Evolutionary conservation across 2,113 vertebrate genomes (phyloP), one percentile per base, ranked within the genome.

Genomic region (Sceloporus undulatus): DNA sequence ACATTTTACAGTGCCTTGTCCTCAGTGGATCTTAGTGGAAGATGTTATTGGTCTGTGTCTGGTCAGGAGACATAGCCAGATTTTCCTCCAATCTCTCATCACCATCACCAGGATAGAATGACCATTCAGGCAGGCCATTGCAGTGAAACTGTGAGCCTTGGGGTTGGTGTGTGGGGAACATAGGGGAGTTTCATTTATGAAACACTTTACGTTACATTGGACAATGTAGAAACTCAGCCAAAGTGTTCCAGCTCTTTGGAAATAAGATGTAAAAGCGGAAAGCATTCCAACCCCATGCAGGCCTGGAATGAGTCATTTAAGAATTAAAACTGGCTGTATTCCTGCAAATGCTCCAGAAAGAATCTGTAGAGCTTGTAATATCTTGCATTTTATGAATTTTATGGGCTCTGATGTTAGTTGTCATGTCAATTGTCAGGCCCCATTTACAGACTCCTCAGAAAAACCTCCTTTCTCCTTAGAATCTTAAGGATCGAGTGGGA

Each of bases 401-500:
- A 85, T 6, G 48, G 93, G 88, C 92, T 93, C 90, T 83, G 92
- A 87, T 85, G 59, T 92, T 95, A 93, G 93, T 42, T 79, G 65
- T 77, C 56, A 76, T 85, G 84, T 85, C 84, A 85, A 59, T 77
- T 85, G 73, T 90, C 48, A 54, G 90, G 92, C 89, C 90, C 93
- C 94, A 79, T 88, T 87, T 91, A 91, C 84, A 23, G 11, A 52
- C 87, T 92, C 90, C 92, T 90, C 79, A 79, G 93, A 94, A 94
- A 65, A 94, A 94, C 80, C 92, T 92, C 85, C 88, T 82, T 7
- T 88, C 91, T 94, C 85, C 91, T 90, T 90, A 90, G 92, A 74
- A 81, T 92, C 71, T 86, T 84, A 87, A 90, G 91, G 79, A 94
- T 92, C 0, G 11, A 79, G 74, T 82, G 74, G 79, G 71, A 86